A percentile compares a stretch with the other conserved stretches of the same genome.
Evolutionary conservation across 2,797 vertebrate genomes (phyloP).

Genomic region (Petrocephalus schoutedeni): DNA sequence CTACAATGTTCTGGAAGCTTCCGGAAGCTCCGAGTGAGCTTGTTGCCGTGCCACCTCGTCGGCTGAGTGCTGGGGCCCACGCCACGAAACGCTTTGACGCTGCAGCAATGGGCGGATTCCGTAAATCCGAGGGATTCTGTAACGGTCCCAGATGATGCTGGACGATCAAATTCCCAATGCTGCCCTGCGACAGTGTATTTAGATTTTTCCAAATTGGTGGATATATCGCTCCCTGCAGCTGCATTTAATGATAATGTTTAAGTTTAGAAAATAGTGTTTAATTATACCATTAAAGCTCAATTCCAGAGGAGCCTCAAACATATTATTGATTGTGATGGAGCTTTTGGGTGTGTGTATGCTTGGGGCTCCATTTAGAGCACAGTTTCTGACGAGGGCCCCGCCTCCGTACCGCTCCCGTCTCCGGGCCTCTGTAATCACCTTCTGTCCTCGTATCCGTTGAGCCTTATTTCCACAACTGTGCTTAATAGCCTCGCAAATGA

Average conservation of each 20-base stretch:
- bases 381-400: neutral
- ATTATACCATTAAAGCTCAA: constrained; percentile 51
- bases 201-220: constrained; percentile 19
- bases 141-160: neutral
- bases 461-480: constrained; percentile 21
- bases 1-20: neutral
- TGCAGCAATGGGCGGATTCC: neutral
- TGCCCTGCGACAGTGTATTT: neutral
- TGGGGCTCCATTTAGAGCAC: neutral
- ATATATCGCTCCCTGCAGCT: constrained; percentile 38
- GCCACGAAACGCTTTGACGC: neutral
- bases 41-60: neutral
- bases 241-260: constrained; percentile 45
- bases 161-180: constrained; percentile 1
- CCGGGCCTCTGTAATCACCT: neutral
- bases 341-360: constrained; percentile 16
- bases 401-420: neutral
- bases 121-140: neutral
- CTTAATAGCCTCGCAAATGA: constrained; percentile 31
- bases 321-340: constrained; percentile 5
- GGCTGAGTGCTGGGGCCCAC: neutral
- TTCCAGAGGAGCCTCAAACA: constrained; percentile 27
- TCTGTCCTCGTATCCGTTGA: neutral
- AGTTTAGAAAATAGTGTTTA: constrained; percentile 30
- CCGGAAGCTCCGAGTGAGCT: neutral